Evolutionary conservation across 2,797 vertebrate genomes (phyloP), one percentile per base, ranked within the genome.

Genomic region (Percopsis omiscomaycus): DNA sequence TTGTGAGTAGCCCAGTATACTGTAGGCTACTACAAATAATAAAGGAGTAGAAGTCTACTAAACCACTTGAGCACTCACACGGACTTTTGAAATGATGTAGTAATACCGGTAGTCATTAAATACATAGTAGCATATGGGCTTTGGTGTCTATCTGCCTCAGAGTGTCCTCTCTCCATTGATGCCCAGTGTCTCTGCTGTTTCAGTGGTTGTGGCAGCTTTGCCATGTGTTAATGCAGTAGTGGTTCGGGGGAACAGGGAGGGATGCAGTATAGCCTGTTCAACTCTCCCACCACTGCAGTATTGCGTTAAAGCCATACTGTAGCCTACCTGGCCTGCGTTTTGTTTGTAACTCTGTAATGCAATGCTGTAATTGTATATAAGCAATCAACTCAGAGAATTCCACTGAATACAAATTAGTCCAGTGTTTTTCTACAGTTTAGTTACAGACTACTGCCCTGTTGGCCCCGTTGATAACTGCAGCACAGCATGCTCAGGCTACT

Each of bases 261-360:
- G 67, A 64, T 79, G 74, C 75, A 74, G 65, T 64, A 15, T 63
- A 42, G 4, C 69, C 74, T 73, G 66, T 74, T 68, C 46, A 56
- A 61, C 49, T 70, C 49, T 70, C 66, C 65, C 67, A 54, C 64
- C 61, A 28, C 77, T 65, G 79, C 72, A 72, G 79, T 14, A 28
- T 32, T 3, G 27, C 15, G 55, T 64, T 66, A 74, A 55, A 65
- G 66, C 59, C 5, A 0, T 37, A 14, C 30, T 61, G 5, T 22
- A 27, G 8, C 2, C 15, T 45, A 15, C 32, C 32, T 6, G 5
- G 32, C 4, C 32, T 37, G 32, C 8, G 8, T 6, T 6, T 37
- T 37, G 8, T 6, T 37, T 37, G 32, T 37, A 37, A 37, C 32
- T 1, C 32, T 56, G 15, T 30, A 56, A 11, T 57, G 16, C 37